A percentile compares a stretch with the other conserved stretches of the same genome.
These are phyloP conservation scores for Rhynchomys soricoides DNA, from an alignment of 2,113 vertebrate genomes.

Conservation along the genomic window DNA sequence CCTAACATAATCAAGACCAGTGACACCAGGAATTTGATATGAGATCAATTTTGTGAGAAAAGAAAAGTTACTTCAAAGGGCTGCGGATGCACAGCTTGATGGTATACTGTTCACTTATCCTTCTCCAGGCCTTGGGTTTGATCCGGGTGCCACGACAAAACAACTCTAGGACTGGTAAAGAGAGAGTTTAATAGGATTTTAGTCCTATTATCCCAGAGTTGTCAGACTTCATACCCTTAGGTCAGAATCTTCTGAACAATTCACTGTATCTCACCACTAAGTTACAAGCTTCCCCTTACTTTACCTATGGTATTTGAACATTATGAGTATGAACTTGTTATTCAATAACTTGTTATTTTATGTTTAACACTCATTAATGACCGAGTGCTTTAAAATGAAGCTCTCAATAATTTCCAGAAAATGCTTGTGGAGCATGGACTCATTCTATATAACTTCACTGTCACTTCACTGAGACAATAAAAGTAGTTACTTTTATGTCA, in stretches of 20 bases:
- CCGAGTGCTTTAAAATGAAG: constrained; percentile 29
- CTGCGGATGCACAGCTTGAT: not conserved
- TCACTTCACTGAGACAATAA: constrained; percentile 10
- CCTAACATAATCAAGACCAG: not conserved
- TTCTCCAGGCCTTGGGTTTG: not conserved
- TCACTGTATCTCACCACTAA: not conserved
- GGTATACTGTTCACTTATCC: too few species aligned
- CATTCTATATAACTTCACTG: not conserved
- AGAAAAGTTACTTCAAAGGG: not conserved
- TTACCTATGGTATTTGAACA: constrained; percentile 36
- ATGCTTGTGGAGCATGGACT: not conserved
- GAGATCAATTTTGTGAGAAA: not conserved
- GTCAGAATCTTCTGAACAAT: not conserved
- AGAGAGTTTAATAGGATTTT: not conserved
- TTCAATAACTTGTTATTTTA: constrained; percentile 30
- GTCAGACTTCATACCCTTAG: not conserved
- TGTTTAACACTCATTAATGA: not conserved
- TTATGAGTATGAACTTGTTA: constrained; percentile 2
- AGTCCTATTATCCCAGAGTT: not conserved
- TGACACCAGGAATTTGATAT: not conserved
- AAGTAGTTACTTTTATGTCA: constrained; percentile 23
- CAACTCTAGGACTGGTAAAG: not conserved
- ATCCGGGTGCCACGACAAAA: not conserved
- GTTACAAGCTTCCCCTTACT: not conserved
- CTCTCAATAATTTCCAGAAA: not conserved